These are phyloP conservation scores for Argyrosomus japonicus DNA, from an alignment of 2,113 vertebrate genomes.

Conservation along the genomic window DNA sequence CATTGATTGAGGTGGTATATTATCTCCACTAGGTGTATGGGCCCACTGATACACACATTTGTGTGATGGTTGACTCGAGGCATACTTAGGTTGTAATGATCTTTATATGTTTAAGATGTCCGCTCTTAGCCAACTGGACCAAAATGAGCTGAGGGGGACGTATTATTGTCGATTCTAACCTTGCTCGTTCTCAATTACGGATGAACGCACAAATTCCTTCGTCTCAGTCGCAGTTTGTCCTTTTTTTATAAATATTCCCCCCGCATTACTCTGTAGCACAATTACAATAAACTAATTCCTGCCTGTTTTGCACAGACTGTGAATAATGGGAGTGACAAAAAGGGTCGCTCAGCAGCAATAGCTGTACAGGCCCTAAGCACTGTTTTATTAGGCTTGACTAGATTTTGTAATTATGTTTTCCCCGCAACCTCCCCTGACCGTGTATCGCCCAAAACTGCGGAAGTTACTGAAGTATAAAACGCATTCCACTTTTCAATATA, in stretches of 20 bases:
- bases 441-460: constrained; percentile 66
- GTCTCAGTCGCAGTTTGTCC: constrained; percentile 50
- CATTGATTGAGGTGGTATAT: constrained; percentile 66
- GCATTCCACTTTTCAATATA: constrained; percentile 61
- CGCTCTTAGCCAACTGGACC: constrained; percentile 22
- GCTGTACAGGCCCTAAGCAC: constrained; percentile 79
- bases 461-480: constrained; percentile 72
- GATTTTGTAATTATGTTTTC: constrained; percentile 85
- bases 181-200: constrained; percentile 63
- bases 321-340: constrained; percentile 85
- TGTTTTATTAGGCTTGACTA: constrained; percentile 86
- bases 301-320: constrained; percentile 78
- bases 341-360: constrained; percentile 79
- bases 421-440: constrained; percentile 70
- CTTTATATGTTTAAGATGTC: constrained; percentile 12
- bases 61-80: constrained; percentile 30
- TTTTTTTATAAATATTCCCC: constrained; percentile 22
- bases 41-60: constrained; percentile 34
- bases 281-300: constrained; percentile 80
- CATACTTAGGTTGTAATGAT: constrained; percentile 43
- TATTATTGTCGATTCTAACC: constrained; percentile 23
- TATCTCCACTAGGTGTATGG: constrained; percentile 46
- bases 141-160: constrained; percentile 17
- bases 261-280: constrained; percentile 66
- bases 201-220: constrained; percentile 48